Evolutionary conservation across 2,888 invertebrate genomes (phyloP), one percentile per base, ranked within the genome.

Genomic region (Thera obeliscata): DNA sequence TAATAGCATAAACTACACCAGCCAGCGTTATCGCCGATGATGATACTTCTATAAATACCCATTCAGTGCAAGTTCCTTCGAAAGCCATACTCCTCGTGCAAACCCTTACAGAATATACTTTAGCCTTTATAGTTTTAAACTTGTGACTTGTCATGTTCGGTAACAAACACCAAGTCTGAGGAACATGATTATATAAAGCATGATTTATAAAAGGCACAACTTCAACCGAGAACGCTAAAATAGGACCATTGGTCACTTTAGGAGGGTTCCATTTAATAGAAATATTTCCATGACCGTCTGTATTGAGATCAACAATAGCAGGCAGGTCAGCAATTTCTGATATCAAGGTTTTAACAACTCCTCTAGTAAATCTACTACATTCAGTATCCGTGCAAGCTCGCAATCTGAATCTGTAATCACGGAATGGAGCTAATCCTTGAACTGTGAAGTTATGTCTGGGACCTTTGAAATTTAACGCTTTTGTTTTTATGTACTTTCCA

Each of bases 331-430:
- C 89, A 46, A 76, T 79, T 33, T 80, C 73, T 8, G 82, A 81
- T 35, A 79, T 69, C 41, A 86, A 74, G 1, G 93, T 93, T 71
- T 88, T 83, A 0, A 92, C 88, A 0, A 86, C 83, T 41, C 81
- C 83, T 66, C 86, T 84, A 38, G 84, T 78, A 41, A 87, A 87
- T 74, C 87, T 81, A 62, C 93, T 93, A 59, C 93, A 93, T 9
- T 66, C 59, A 2, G 75, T 66, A 4, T 74, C 72, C 57, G 81
- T 79, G 72, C 93, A 93, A 48, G 90, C 87, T 67, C 91, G 81
- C 63, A 93, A 76, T 66, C 85, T 80, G 71, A 93, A 88, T 65
- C 82, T 87, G 64, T 93, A 93, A 76, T 92, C 92, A 73, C 91
- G 82, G 61, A 78, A 93, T 0, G 93, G 92, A 33, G 89, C 89